Base-by-base conservation (phyloP, 2,113 vertebrate genomes). In the Platichthys stellatus region DNA sequence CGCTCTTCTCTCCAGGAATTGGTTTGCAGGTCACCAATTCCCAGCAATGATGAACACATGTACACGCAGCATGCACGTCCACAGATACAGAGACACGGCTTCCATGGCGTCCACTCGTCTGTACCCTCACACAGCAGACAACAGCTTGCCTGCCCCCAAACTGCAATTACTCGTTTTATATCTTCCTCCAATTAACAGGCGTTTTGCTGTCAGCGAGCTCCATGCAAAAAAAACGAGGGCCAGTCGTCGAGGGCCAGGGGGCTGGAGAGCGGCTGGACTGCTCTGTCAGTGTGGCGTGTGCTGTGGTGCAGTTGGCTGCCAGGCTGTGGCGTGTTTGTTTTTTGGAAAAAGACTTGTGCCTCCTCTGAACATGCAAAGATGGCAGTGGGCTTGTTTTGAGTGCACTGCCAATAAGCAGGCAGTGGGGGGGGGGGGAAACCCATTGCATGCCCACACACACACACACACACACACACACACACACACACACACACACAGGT, bases 151-250 rank as follows among this genome's bases (percentile, higher is more conserved):
- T 63, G 13, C 45, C 64, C 51, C 49, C 74, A 85, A 86, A 87
- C 78, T 78, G 74, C 82, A 89, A 89, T 89, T 80, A 88, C 69
- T 88, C 65, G 86, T 88, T 86, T 89, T 87, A 85, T 75, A 85
- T 82, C 78, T 81, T 83, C 57, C 60, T 86, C 80, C 78, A 86
- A 84, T 91, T 90, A 88, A 84, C 69, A 74, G 67, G 69, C 63
- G 12, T 51, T 66, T 73, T 81, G 81, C 80, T 81, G 84, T 87
- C 90, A 89, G 62, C 78, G 85, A 81, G 80, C 73, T 68, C 15
- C 63, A 54, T 69, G 82, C 63, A 70, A 68, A 85, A 68, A 85
- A 85, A 74, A 83, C 49, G 72, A 88, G 76, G 67, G 74, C 63
- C 72, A 28, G 74, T 83, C 67, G 62, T 49, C 11, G 0, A 78